Base-by-base conservation (phyloP, 2,797 vertebrate species). In the Hippopotamyrus pictus region DNA sequence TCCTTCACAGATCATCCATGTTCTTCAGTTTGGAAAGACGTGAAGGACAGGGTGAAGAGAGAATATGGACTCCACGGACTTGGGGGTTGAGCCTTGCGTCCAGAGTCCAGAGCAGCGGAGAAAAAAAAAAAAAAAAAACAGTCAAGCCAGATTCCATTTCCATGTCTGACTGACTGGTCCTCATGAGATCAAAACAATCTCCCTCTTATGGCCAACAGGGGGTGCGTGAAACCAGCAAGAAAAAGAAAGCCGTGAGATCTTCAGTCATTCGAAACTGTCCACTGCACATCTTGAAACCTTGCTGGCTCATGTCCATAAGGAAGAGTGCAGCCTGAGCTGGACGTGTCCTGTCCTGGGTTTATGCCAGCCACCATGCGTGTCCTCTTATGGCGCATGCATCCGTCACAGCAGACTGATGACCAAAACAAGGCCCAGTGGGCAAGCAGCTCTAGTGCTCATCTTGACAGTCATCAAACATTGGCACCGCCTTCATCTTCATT, bases 81-180 rank as follows among this genome's bases (percentile, higher is more conserved):
- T 29, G 19, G 53, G 46, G 25, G 87, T 48, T 25, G 54, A 6
- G 1, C 51, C 84, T 82, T 91, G 88, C 87, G 89, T 91, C 90
- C 25, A 29, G 84, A 17, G 65, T 92, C 88, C 41, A 82, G 76
- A 83, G 87, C 33, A 79, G 51, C 25, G 50, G 57, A 41, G 33
- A 51, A 25, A 90, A 62, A 82, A 83, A 46, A 59, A 22, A 51
- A 25, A 90, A 62, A 82, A 83, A 46, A 59, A 22, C n/a, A 62
- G 53, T 87, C 41, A 88, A 92, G 90, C 92, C 91, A 86, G 88
- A 53, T 89, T 50, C 73, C 76, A 88, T 48, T 87, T 51, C 89
- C 86, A 59, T 41, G 90, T 37, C 51, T 3, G 22, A 86, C 89
- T 57, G 88, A 19, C 76, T 25, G 76, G 73, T 69, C 86, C 54